Evolutionary conservation across 2,113 vertebrate species (phyloP).

Genomic region (Epinephelus fuscoguttatus): DNA sequence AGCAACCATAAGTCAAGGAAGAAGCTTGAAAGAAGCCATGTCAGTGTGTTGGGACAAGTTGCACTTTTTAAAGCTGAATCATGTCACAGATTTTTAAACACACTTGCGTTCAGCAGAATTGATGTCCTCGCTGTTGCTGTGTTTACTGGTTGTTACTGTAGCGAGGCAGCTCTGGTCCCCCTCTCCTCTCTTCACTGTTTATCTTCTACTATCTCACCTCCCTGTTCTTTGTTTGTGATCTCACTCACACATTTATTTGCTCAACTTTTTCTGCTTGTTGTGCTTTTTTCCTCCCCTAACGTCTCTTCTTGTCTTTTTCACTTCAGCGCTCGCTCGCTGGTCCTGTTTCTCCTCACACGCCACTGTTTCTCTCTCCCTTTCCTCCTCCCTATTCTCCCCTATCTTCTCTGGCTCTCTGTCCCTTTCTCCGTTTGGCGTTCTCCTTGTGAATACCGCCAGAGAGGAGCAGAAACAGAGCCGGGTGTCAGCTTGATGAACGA

Average conservation of each 20-base stretch:
- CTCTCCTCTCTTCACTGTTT: constrained; percentile 48
- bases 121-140: constrained; percentile 43
- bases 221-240: constrained; percentile 29
- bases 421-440: constrained; percentile 11
- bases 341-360: constrained; percentile 48
- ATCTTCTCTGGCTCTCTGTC: constrained; percentile 22
- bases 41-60: constrained; percentile 31
- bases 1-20: background rate
- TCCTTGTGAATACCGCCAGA: constrained; percentile 58
- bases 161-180: constrained; percentile 30
- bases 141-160: constrained; percentile 47
- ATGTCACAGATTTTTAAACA: constrained; percentile 54
- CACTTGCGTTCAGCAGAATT: constrained; percentile 40
- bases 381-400: background rate
- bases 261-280: constrained; percentile 40
- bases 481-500: constrained; percentile 75
- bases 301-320: background rate
- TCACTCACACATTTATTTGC: constrained; percentile 57
- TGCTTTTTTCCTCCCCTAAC: background rate
- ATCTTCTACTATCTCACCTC: constrained; percentile 54
- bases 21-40: constrained; percentile 5
- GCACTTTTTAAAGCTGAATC: constrained; percentile 54
- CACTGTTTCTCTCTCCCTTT: background rate
- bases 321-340: background rate
- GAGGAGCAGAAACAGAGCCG: constrained; percentile 58